Percentiles rank a stretch among this genome's conserved stretches.
phyloP scores from a whole-genome alignment of 2,888 invertebrate species.

The Ommatoiulus sabulosus region DNA sequence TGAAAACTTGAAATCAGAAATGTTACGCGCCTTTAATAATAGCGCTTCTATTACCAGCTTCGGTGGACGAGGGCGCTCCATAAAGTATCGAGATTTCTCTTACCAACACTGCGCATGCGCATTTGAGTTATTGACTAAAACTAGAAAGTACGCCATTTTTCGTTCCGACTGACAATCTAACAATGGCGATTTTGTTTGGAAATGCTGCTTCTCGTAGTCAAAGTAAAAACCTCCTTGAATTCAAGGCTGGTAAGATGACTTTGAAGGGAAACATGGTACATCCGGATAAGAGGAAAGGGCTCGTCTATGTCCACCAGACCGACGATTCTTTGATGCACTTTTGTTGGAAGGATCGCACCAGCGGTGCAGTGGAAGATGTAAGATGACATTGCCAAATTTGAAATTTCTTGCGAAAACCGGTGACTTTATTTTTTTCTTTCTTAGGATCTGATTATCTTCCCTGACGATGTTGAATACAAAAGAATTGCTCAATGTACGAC shows the following conservation, averaged over 20 bases:
- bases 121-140: too few relatives aligned
- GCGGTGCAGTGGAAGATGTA: constrained; percentile 92
- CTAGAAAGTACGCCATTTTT: neutral
- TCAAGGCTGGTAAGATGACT: constrained; percentile 95
- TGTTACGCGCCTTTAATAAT: neutral
- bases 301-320: constrained; percentile 94
- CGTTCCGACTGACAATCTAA: neutral
- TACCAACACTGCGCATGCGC: neutral
- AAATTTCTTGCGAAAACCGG: neutral
- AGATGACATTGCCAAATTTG: constrained; percentile 62
- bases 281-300: constrained; percentile 94
- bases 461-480: constrained; percentile 98
- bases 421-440: constrained; percentile 51
- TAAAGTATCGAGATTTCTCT: neutral
- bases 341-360: constrained; percentile 98
- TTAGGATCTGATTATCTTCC: constrained; percentile 95
- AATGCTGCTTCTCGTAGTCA: constrained; percentile 81
- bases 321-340: constrained; percentile 99
- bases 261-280: constrained; percentile 93
- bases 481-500: constrained; percentile 94
- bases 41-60: neutral
- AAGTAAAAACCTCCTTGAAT: constrained; percentile 92
- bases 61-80: neutral
- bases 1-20: too few relatives aligned
- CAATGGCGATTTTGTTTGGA: constrained; percentile 74